Evolutionary conservation across 1,140 invertebrate genomes (phyloP), one percentile per base, ranked within the genome.

Genomic region (Eufriesea mexicana): DNA sequence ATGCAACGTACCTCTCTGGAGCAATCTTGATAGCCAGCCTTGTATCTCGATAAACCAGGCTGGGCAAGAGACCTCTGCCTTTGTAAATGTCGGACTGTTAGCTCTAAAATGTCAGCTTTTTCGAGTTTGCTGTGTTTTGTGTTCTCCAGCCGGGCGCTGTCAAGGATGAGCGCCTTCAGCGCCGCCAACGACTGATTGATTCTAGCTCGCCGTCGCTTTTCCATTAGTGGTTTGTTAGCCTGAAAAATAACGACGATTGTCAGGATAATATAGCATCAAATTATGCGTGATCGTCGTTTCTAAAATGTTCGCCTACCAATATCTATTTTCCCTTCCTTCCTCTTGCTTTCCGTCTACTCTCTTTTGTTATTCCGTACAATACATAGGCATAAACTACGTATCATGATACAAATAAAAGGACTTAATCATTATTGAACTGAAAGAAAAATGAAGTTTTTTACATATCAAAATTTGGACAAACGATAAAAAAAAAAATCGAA

Each of bases 221-320:
- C 98, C 97, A 98, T 98, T 91, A 98, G 95, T 90, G 98, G 98
- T 95, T 98, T 98, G 93, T 98, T 98, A 80, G 97, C 97, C 96
- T 97, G 93, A 47, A 91, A 89, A 80, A 61, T 51, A 62, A 80
- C 64, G 25, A 73, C 35, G 1, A 42, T 59, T 45, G 66, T 10
- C n/a, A 54, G 61, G 23, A 42, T 23, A 12, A 23, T 23, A 23
- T 10, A 23, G 18, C 25, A 23, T 20, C 5, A 12, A 5, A 66
- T 66, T 66, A 66, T 20, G 20, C 12, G 23, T 68, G 20, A 18
- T 16, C 35, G 35, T 64, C 20, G 28, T 66, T 18, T 66, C 35
- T 42, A 42, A 66, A 23, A 66, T 42, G 9, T 66, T 66, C 35
- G 62, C 62, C 62, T 66, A 66, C 35, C 62, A 23, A 66, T 42